Base-by-base conservation (phyloP, 2,888 invertebrate genomes). In the Amblyjoppa proteus region DNA sequence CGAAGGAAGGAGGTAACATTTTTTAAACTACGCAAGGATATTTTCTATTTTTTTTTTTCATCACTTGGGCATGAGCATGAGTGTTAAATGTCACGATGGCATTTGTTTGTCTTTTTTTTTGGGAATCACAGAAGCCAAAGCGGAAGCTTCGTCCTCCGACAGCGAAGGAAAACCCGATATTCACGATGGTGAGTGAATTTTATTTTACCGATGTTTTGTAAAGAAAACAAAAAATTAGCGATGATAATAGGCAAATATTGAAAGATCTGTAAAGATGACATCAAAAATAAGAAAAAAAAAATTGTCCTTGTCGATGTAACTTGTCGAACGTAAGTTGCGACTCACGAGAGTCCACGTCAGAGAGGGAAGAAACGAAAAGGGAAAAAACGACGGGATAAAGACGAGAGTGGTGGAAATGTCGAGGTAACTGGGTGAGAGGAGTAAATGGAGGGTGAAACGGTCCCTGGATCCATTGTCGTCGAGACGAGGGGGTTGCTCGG, bases 1-100 rank as follows among this genome's bases (percentile, higher is more conserved):
- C 95, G 69, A 95, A 95, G 88, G 95, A 95, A 92, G 95, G 95
- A 94, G 96, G 96, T 96, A 95, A 94, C 92, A 92, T 87, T 13
- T 45, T 45, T 45, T 13, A 45, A 16, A 13, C 16, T 16, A 5
- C 16, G 45, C 45, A 45, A 45, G 16, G 45, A 45, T 5, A 5
- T 45, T 45, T 16, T 45, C 45, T 3, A 16, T 45, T 45, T 45
- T 45, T 78, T 41, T 77, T 64, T 53, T 78, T 38, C 25, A 89
- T 38, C 25, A 89, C 92, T 90, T 90, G 82, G 88, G 91, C 88
- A 91, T 90, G 89, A 91, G 87, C 88, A 88, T 85, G 85, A 84
- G 45, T 86, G 88, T 89, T 87, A 79, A 86, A 91, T 88, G 90
- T 90, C 84, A 69, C 64, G 83, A 83, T 88, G 88, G 85, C 82